Evolutionary conservation across 2,888 invertebrate genomes (phyloP).

Genomic region (Lumbricus terrestris): DNA sequence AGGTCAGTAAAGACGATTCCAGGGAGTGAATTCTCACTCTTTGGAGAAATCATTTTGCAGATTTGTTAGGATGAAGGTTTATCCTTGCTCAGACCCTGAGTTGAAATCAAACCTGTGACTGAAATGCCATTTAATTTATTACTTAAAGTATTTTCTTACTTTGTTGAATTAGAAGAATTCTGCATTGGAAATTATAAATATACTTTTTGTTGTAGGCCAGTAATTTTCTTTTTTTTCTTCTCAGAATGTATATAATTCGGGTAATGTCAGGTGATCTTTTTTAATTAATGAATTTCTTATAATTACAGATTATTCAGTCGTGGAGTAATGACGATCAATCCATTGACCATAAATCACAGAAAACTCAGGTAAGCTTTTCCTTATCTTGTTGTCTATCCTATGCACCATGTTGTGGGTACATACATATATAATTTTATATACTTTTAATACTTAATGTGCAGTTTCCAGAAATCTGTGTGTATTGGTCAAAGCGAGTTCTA

Average conservation of each 20-base stretch:
- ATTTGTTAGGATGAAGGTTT: neutral
- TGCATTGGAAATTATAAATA: neutral
- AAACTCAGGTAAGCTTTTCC: neutral
- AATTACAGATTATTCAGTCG: neutral
- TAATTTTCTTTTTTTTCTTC: neutral
- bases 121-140: neutral
- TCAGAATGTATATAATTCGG: neutral
- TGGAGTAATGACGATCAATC: neutral
- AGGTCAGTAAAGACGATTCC: neutral
- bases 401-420: neutral
- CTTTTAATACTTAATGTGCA: neutral
- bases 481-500: too few relatives aligned
- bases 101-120: neutral
- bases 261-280: neutral
- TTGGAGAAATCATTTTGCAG: neutral
- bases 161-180: neutral
- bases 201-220: neutral
- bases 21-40: neutral
- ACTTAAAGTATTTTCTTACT: neutral
- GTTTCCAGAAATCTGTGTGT: neutral
- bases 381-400: neutral
- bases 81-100: neutral
- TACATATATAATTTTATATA: too few relatives aligned
- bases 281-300: neutral
- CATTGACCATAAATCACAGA: slow-evolving; percentile 3